Evolutionary conservation across 2,113 vertebrate species (phyloP).

Genomic region (Corythornis cristatus): DNA sequence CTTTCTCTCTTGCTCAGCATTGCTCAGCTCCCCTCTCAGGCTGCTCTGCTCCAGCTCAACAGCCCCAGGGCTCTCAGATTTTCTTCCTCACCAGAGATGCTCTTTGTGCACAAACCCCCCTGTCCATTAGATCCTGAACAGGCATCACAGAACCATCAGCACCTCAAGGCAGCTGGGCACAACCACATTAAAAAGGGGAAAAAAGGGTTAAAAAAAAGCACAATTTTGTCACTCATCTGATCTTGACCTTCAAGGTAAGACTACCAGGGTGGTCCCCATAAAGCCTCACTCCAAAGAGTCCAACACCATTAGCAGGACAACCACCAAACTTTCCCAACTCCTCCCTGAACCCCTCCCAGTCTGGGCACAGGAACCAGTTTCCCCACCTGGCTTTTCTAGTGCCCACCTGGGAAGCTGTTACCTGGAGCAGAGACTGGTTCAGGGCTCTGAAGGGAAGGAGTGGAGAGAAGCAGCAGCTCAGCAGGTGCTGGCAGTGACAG

Average conservation of each 20-base stretch:
- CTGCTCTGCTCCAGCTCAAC: too few relatives aligned
- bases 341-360: not conserved
- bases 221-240: accelerated
- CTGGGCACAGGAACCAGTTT: accelerated
- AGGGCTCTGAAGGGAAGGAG: accelerated
- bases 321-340: accelerated
- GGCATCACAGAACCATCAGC: too few relatives aligned
- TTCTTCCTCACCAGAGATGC: too few relatives aligned
- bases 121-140: too few relatives aligned
- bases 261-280: accelerated
- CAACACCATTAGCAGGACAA: not conserved
- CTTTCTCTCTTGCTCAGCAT: too few relatives aligned
- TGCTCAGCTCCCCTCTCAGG: too few relatives aligned
- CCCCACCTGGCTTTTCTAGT: not conserved
- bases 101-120: not conserved
- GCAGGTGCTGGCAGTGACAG: not conserved
- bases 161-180: not conserved
- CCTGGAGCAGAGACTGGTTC: accelerated
- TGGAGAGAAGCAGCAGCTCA: not conserved
- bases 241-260: accelerated
- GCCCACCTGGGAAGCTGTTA: too few relatives aligned
- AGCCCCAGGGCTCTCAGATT: too few relatives aligned
- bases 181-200: accelerated
- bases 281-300: not conserved
- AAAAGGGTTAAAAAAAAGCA: not conserved